Evolutionary conservation across 2,888 invertebrate genomes (phyloP), one percentile per base, ranked within the genome.

Genomic region (Cheilosia vulpina): DNA sequence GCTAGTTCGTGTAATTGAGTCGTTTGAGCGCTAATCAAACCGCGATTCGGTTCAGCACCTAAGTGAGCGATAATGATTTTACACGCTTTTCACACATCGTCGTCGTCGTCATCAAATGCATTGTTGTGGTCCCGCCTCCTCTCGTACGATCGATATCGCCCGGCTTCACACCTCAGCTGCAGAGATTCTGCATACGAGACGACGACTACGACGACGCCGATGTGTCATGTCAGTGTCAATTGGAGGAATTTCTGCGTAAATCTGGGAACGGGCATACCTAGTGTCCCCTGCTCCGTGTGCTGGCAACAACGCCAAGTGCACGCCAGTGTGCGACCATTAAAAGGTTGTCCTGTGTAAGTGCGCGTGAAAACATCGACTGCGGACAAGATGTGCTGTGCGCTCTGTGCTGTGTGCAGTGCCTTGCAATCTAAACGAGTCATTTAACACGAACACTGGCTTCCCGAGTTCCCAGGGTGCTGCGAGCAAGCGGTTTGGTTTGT

Each of bases 391-490:
- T 38, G 38, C 38, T 13, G 4, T 38, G 34, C 11, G 11, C 34
- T 11, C 11, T 34, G 13, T 13, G 38, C 38, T 9, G 3, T 34
- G 79, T 79, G 79, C 88, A 88, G 83, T 87, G 75, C 60, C 71
- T 68, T 43, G 71, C 89, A 87, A 87, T 87, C 73, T 82, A 81
- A 87, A 87, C 85, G 87, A 81, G 81, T 81, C 77, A 87, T 81
- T 81, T 87, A 81, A 81, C 87, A 81, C 81, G 73, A 68, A 21
- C 60, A 21, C 43, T 58, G 57, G 19, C n/a, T n/a, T 13, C 43
- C 55, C 55, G 17, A 57, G 87, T 87, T 87, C 87, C 69, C 87
- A 87, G 73, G 85, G 41, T 57, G 76, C 38, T 69, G 41, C 57
- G 69, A 60, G 60, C 73, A 62, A 60, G 73, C 73, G 55, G 68